These are phyloP conservation scores for Tetranychus piercei DNA, from an alignment of 2,888 invertebrate species.

Conservation along the genomic window DNA sequence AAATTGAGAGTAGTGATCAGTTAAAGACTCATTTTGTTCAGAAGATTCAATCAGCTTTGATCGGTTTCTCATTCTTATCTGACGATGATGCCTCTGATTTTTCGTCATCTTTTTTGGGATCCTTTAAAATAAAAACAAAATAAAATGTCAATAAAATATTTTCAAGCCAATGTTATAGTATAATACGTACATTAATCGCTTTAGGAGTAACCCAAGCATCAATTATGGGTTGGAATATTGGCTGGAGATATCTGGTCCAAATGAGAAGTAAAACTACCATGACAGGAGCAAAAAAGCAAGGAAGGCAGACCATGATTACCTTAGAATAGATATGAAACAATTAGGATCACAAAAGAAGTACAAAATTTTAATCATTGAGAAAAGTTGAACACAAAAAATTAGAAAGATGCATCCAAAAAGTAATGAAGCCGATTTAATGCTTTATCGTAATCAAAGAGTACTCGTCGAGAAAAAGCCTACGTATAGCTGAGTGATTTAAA, in stretches of 20 bases:
- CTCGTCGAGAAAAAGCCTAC: too few species aligned
- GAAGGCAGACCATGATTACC: constrained; percentile 23
- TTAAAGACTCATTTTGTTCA: too few species aligned
- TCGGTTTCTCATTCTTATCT: not conserved
- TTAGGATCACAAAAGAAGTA: constrained; percentile 17
- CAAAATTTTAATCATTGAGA: too few species aligned
- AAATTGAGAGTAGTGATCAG: too few species aligned
- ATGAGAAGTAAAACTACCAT: constrained; percentile 32
- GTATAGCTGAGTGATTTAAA: too few species aligned
- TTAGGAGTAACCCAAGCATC: not conserved
- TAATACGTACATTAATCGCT: not conserved
- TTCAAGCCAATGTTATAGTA: not conserved
- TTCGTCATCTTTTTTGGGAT: not conserved
- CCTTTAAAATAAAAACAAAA: not conserved
- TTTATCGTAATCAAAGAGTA: too few species aligned
- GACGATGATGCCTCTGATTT: not conserved
- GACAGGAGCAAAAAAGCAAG: constrained; percentile 20
- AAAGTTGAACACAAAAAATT: too few species aligned
- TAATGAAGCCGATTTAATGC: too few species aligned
- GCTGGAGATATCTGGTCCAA: constrained; percentile 9
- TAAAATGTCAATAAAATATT: not conserved
- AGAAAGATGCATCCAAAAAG: too few species aligned
- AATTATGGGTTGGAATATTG: constrained; percentile 2
- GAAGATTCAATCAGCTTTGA: not conserved
- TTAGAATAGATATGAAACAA: constrained; percentile 15